Percentiles rank a stretch among this genome's conserved stretches.
These are phyloP conservation scores for Zophobas atratus DNA, from an alignment of 1,140 invertebrate genomes.

Conservation along the genomic window DNA sequence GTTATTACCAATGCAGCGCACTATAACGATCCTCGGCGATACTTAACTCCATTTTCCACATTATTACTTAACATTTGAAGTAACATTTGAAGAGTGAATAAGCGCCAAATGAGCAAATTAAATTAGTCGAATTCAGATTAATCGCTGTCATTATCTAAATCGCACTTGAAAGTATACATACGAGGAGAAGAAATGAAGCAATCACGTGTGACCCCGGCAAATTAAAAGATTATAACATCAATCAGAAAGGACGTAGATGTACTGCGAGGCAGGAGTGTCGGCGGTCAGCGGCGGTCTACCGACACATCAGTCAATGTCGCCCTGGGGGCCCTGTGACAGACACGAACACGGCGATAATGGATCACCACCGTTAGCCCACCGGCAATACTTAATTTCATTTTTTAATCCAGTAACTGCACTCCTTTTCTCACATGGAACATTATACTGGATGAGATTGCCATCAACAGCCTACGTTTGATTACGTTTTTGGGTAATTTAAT, in stretches of 20 bases:
- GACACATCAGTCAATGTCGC: constrained; percentile 50
- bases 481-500: neutral
- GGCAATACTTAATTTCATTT: constrained; percentile 48
- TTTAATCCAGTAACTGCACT: constrained; percentile 37
- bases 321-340: constrained; percentile 36
- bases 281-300: constrained; percentile 47
- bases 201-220: constrained; percentile 46
- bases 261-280: constrained; percentile 38
- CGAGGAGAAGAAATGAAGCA: constrained; percentile 29
- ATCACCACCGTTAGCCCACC: constrained; percentile 46
- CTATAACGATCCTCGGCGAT: no score
- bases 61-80: neutral
- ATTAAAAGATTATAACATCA: constrained; percentile 52
- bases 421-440: constrained; percentile 19
- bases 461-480: neutral
- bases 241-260: constrained; percentile 46
- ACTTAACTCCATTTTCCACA: no score
- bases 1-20: no score
- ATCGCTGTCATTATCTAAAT: neutral
- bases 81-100: neutral
- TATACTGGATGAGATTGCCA: constrained; percentile 5
- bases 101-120: neutral
- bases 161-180: no score
- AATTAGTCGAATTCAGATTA: neutral
- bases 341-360: constrained; percentile 49